A percentile compares a stretch with the other conserved stretches of the same genome.
phyloP scores from a whole-genome alignment of 2,113 vertebrate genomes.

The Clarias gariepinus region DNA sequence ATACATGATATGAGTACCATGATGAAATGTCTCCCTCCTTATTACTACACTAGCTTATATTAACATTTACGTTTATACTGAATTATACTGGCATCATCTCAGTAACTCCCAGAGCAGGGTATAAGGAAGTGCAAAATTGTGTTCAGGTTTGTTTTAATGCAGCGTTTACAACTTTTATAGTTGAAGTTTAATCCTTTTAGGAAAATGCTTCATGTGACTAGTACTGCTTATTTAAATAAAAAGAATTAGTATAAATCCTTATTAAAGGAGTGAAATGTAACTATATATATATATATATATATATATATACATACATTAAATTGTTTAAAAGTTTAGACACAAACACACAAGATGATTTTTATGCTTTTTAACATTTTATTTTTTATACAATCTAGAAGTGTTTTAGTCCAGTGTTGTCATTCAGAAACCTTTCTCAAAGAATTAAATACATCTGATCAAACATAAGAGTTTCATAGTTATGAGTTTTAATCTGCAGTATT shows the following conservation, averaged over 20 bases:
- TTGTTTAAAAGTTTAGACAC: not conserved
- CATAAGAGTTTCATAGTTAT: not conserved
- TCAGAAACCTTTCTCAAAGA: conserved; percentile 36
- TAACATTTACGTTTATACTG: not conserved
- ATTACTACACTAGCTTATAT: not conserved
- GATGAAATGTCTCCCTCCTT: not conserved
- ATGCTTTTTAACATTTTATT: conserved; percentile 45
- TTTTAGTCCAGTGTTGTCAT: conserved; percentile 55
- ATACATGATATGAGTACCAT: not conserved
- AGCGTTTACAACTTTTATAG: not conserved
- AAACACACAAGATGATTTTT: not conserved
- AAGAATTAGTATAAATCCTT: not conserved
- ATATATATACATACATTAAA: not conserved
- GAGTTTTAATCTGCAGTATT: not conserved
- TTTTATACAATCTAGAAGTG: conserved; percentile 56
- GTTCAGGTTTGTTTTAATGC: not conserved
- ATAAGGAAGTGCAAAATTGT: not conserved
- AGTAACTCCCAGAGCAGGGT: not conserved
- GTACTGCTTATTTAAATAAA: not conserved
- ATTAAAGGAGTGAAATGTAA: not conserved
- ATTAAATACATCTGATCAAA: conserved; percentile 18
- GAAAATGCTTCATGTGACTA: not conserved
- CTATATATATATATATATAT: not conserved
- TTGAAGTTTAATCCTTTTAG: not conserved
- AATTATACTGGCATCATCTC: not conserved